Percentiles rank a stretch among this genome's conserved stretches.
phyloP scores from a whole-genome alignment of 2,797 vertebrate genomes.

The Ataeniobius toweri region DNA sequence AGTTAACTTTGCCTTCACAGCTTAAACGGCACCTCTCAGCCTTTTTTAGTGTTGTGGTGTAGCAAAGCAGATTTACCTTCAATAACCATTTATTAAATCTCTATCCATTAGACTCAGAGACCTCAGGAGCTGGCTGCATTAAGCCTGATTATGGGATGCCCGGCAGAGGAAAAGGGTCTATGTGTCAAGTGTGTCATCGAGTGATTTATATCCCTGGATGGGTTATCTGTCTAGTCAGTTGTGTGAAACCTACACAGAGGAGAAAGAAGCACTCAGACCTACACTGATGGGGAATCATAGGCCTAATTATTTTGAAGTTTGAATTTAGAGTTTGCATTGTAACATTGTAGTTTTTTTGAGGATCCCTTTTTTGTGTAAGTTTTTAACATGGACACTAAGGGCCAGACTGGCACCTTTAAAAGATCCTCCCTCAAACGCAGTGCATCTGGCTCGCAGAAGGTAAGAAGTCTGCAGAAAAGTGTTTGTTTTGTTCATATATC shows the following conservation, averaged over 20 bases:
- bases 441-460: slow-evolving; percentile 92
- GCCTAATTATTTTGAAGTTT: slow-evolving; percentile 16
- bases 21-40: slow-evolving; percentile 71
- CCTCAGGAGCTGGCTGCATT: slow-evolving; percentile 89
- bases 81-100: slow-evolving; percentile 99
- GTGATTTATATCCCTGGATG: slow-evolving; percentile 80
- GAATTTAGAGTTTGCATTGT: slow-evolving; percentile 19
- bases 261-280: slow-evolving; percentile 45
- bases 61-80: slow-evolving; percentile 96
- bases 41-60: slow-evolving; percentile 81
- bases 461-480: slow-evolving; percentile 75
- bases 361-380: slow-evolving; percentile 33
- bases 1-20: slow-evolving; percentile 75
- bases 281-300: slow-evolving; percentile 33
- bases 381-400: slow-evolving; percentile 78
- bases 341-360: slow-evolving; percentile 24
- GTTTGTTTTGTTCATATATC: slow-evolving; percentile 1
- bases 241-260: slow-evolving; percentile 53
- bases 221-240: slow-evolving; percentile 77
- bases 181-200: slow-evolving; percentile 81
- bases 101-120: slow-evolving; percentile 89
- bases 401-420: slow-evolving; percentile 84
- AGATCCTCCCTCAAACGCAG: slow-evolving; percentile 90
- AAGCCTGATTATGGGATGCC: slow-evolving; percentile 92
- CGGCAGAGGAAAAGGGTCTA: slow-evolving; percentile 81